Evolutionary conservation across 2,888 invertebrate species (phyloP), one percentile per base, ranked within the genome.

Genomic region (Eremobia ochroleuca): DNA sequence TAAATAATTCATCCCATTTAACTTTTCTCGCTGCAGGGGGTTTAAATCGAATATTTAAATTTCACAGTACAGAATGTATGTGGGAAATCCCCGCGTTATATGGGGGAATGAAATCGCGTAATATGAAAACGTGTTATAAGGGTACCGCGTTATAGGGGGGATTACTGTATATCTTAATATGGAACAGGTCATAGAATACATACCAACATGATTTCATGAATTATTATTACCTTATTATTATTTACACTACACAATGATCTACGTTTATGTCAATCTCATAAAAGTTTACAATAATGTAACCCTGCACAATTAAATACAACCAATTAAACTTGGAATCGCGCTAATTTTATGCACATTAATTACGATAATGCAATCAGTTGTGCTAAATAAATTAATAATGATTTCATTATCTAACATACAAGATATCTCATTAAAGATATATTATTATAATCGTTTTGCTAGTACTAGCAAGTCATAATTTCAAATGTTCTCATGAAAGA

Each of bases 281-380:
- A 66, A 40, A 73, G 6, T 28, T 59, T 55, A 6, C 37, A 73
- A 49, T 43, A 37, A 31, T 69, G 69, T 25, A 64, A 83, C 85
- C 85, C 82, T 84, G 85, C 74, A 70, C 85, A 73, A 70, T 79
- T 52, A 70, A 73, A 79, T 62, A 76, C 65, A 80, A 82, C 78
- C 49, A 70, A 66, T 37, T 58, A 21, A 62, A 43, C 15, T 52
- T 66, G 34, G 4, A 58, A 67, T 31, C 4, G 9, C n/a, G 21
- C 3, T 18, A 43, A 5, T 81, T 46, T 8, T 43, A 62, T 37
- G 18, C 25, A 62, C 43, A 55, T 72, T 59, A 8, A 46, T 49
- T 18, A 18, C 25, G 1, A 52, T 59, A 37, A 55, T 62, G 25
- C 37, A 82, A 4, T 62, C 31, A 31, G 52, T 21, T 8, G 18